Conservation (phyloP, 2,797 vertebrate genomes). For the Fratercula arctica region DNA sequence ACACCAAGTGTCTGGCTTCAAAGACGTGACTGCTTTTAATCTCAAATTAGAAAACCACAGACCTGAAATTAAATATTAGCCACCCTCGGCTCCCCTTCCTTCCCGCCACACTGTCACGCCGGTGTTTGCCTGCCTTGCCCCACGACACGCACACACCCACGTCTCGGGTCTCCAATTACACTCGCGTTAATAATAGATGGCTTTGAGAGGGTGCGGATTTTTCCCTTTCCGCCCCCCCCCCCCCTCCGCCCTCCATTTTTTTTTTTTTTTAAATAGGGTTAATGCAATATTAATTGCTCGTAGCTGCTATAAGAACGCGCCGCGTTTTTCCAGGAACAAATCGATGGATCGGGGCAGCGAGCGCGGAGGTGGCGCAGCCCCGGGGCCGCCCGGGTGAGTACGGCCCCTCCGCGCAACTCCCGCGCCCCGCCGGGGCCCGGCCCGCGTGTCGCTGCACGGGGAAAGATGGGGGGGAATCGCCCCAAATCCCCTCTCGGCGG, state of each 20-base stretch:
- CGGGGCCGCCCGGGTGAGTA: conserved; percentile 43
- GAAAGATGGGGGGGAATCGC: neutral
- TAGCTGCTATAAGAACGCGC: conserved; percentile 86
- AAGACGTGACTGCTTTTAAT: conserved; percentile 93
- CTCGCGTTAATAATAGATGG: conserved; percentile 78
- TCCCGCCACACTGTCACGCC: conserved; percentile 71
- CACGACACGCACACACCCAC: conserved; percentile 49
- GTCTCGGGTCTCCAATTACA: conserved; percentile 74
- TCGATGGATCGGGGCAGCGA: conserved; percentile 75
- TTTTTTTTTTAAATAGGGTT: conserved; percentile 59
- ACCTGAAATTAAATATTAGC: conserved; percentile 84
- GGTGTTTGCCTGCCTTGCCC: conserved; percentile 66
- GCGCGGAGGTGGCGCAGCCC: conserved; percentile 34
- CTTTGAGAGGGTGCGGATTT: conserved; percentile 62
- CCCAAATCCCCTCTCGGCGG: neutral
- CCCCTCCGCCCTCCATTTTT: neutral
- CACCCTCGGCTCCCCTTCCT: conserved; percentile 72
- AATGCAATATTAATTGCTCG: conserved; percentile 90
- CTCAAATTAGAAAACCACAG: conserved; percentile 91
- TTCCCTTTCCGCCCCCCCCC: neutral
- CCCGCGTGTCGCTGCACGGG: neutral
- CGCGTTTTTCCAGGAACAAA: conserved; percentile 81
- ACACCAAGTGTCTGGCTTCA: conserved; percentile 97
- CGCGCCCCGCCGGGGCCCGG: neutral
- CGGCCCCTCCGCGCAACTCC: neutral